A percentile compares a stretch with the other conserved stretches of the same genome.
Conservation (phyloP, 1,140 invertebrate species). For the Teleopsis dalmanni region DNA sequence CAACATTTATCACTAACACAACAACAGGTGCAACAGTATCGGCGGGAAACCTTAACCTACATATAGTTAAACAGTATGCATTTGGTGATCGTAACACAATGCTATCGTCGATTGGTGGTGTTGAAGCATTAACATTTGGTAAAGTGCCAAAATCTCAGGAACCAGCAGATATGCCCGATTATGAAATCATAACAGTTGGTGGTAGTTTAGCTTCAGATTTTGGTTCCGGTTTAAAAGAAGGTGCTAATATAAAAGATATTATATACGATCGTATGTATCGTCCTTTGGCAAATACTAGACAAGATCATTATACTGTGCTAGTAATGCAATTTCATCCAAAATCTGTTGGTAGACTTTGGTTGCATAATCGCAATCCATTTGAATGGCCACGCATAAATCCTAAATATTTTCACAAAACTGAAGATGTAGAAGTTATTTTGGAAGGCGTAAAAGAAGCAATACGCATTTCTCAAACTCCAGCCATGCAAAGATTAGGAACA, state of each 20-base stretch:
- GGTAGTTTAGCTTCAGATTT: conserved; percentile 55
- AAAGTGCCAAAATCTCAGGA: conserved; percentile 52
- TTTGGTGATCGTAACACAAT: conserved; percentile 24
- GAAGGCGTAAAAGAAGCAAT: conserved; percentile 59
- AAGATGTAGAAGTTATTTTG: conserved; percentile 58
- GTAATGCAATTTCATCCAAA: conserved; percentile 68
- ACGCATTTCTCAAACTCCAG: conserved; percentile 51
- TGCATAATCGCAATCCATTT: conserved; percentile 64
- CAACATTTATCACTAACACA: conserved; percentile 50
- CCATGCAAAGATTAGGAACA: conserved; percentile 48
- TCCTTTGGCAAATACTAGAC: conserved; percentile 46
- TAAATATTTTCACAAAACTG: conserved; percentile 58
- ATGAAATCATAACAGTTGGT: conserved; percentile 53
- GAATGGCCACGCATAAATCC: conserved; percentile 66
- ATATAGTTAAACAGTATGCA: conserved; percentile 19
- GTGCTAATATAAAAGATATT: conserved; percentile 50
- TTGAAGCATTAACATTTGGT: conserved; percentile 59
- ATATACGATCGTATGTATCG: conserved; percentile 53
- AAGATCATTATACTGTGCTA: conserved; percentile 57
- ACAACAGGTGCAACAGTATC: conserved; percentile 32
- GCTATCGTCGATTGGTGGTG: conserved; percentile 46
- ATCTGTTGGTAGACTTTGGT: conserved; percentile 59
- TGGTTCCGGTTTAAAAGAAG: conserved; percentile 50
- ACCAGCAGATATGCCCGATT: conserved; percentile 51
- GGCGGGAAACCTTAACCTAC: conserved; percentile 26